phyloP scores from a whole-genome alignment of 1,140 invertebrate genomes.

The Lasioglossum baleicum region DNA sequence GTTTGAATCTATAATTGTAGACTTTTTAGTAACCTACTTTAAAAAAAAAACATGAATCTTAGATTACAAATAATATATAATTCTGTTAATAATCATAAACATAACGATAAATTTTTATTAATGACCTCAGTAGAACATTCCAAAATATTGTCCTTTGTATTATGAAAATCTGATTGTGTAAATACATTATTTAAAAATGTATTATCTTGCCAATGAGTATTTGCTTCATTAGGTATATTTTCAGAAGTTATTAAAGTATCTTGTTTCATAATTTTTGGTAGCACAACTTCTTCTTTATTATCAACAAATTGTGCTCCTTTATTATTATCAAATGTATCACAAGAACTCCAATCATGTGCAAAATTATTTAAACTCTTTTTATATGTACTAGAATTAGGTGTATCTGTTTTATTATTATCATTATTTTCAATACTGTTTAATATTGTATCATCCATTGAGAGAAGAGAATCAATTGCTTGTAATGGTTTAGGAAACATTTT shows the following conservation, averaged over 20 bases:
- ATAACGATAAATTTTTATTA: no score
- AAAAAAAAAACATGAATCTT: no score
- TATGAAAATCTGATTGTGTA: conserved; percentile 27
- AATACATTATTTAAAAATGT: conserved; percentile 52
- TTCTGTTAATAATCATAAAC: no score
- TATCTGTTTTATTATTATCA: background rate
- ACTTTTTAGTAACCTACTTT: no score
- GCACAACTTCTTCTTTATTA: no score
- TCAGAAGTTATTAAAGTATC: conserved; percentile 9
- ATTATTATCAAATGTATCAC: conserved; percentile 17
- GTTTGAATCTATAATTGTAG: no score
- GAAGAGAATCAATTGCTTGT: conserved; percentile 33
- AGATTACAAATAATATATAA: no score
- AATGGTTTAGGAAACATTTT: no score
- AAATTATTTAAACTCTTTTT: conserved; percentile 1
- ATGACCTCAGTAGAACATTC: background rate
- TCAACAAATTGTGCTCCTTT: no score
- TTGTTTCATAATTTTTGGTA: background rate
- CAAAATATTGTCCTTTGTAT: conserved; percentile 5
- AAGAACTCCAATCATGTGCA: conserved; percentile 8
- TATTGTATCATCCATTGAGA: conserved; percentile 55
- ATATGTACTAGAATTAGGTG: background rate
- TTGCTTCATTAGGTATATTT: conserved; percentile 2
- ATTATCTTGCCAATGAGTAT: conserved; percentile 55
- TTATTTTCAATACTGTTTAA: conserved; percentile 50